These are phyloP conservation scores for Amphiprion percula DNA, from an alignment of 2,113 vertebrate genomes.

Conservation along the genomic window DNA sequence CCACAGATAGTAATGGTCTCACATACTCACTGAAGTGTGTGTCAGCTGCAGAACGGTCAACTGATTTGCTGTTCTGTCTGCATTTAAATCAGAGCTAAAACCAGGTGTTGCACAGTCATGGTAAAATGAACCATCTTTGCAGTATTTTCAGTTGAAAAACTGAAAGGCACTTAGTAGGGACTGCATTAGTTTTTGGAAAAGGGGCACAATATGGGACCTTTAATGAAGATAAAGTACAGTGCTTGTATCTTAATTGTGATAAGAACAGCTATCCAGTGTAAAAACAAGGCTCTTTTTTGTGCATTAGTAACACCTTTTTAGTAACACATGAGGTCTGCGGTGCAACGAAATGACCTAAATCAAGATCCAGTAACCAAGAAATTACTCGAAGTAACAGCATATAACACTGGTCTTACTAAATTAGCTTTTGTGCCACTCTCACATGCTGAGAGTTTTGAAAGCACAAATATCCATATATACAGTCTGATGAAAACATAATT, in stretches of 20 bases:
- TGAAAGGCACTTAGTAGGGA: too few species aligned
- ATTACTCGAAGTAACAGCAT: neutral
- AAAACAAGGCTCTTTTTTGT: neutral
- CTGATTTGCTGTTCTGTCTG: too few species aligned
- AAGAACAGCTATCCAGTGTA: neutral
- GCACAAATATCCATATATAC: neutral
- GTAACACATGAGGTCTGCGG: neutral
- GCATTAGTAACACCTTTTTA: neutral
- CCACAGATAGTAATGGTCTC: too few species aligned
- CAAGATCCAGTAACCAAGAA: neutral
- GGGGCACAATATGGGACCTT: neutral
- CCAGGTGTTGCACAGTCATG: too few species aligned
- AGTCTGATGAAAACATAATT: conserved; percentile 24
- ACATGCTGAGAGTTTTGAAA: conserved; percentile 1
- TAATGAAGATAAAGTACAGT: neutral
- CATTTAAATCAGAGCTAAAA: too few species aligned
- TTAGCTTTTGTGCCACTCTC: neutral
- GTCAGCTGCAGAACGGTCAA: too few species aligned
- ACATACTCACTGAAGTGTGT: too few species aligned
- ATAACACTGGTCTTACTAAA: neutral
- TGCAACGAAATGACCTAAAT: neutral
- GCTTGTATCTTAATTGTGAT: neutral
- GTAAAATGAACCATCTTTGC: too few species aligned
- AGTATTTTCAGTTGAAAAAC: too few species aligned
- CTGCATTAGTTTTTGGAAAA: too few species aligned